Evolutionary conservation across 2,888 invertebrate species (phyloP), one percentile per base, ranked within the genome.

Genomic region (Pharmacophagus antenor): DNA sequence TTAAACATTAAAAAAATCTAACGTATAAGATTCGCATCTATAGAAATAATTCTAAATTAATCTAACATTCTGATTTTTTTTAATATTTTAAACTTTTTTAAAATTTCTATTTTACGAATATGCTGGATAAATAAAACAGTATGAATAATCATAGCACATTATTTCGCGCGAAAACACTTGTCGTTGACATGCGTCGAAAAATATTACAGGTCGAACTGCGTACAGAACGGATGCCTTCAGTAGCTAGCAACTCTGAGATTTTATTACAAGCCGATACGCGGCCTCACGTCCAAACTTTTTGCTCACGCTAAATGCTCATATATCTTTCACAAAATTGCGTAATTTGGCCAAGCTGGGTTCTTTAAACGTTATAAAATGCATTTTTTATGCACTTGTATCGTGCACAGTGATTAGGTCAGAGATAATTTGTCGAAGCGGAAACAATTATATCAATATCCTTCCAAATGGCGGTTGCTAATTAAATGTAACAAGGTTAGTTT

Each of bases 301-400:
- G 70, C 68, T 63, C 61, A 62, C 58, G 56, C 75, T 84, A 83
- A 85, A 83, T 82, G 71, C 74, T 70, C 76, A 68, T 77, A 82
- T 84, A 80, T 79, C 78, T 80, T 81, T 77, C 77, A 74, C 76
- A 70, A 77, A 85, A 84, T 84, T 83, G 77, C 77, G 74, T 77
- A 82, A 80, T 82, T 80, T 73, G 72, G 68, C 69, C 68, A 62
- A 67, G 66, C 71, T 18, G 66, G 70, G 65, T 70, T 64, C 64
- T 65, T 71, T 70, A 68, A 77, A 71, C 66, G 68, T 69, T 70
- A 70, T 69, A 71, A 74, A 70, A 66, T 65, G 61, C 65, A 67
- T 76, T 74, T 48, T 74, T 76, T 69, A 62, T 65, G 49, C 63
- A 66, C 63, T 67, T 12, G 12, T 31, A 27, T 49, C 49, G 12